A percentile compares a stretch with the other conserved stretches of the same genome.
Evolutionary conservation across 2,888 invertebrate species (phyloP).

Genomic region (Eumerus sabulonum): DNA sequence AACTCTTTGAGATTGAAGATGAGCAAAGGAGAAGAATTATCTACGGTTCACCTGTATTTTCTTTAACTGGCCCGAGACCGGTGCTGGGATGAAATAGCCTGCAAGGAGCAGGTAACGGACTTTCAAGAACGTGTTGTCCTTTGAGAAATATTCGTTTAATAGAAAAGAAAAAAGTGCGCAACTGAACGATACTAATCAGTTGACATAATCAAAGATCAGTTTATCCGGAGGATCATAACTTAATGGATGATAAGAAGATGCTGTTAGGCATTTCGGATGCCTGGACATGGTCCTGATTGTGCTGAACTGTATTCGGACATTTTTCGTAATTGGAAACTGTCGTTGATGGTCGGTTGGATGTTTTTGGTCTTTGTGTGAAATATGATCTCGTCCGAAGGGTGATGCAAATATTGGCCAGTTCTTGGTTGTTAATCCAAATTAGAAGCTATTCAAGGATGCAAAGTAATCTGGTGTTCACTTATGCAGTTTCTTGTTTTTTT

Average conservation of each 20-base stretch:
- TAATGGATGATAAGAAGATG: constrained; percentile 56
- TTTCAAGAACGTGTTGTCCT: background rate
- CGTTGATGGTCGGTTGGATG: too few relatives aligned
- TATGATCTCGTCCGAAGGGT: constrained; percentile 23
- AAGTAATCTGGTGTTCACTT: too few relatives aligned
- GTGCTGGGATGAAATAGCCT: background rate
- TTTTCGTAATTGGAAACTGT: too few relatives aligned
- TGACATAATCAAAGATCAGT: constrained; percentile 61
- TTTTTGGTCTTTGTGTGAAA: constrained; percentile 48
- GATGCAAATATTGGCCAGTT: too few relatives aligned
- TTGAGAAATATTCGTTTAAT: background rate
- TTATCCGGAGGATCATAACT: constrained; percentile 58
- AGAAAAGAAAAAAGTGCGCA: constrained; percentile 37
- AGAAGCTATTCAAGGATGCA: constrained; percentile 24
- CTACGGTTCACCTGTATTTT: constrained; percentile 45
- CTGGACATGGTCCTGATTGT: constrained; percentile 34
- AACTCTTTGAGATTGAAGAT: constrained; percentile 44
- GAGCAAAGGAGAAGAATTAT: constrained; percentile 52
- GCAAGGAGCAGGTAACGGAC: constrained; percentile 22
- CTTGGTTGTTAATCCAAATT: background rate
- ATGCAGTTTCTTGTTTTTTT: too few relatives aligned
- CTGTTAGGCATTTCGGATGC: constrained; percentile 7
- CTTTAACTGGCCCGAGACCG: background rate
- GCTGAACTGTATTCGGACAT: too few relatives aligned
- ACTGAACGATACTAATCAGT: constrained; percentile 43